Conservation (phyloP, 2,797 vertebrate genomes). For the Lophotriccus pileatus region DNA sequence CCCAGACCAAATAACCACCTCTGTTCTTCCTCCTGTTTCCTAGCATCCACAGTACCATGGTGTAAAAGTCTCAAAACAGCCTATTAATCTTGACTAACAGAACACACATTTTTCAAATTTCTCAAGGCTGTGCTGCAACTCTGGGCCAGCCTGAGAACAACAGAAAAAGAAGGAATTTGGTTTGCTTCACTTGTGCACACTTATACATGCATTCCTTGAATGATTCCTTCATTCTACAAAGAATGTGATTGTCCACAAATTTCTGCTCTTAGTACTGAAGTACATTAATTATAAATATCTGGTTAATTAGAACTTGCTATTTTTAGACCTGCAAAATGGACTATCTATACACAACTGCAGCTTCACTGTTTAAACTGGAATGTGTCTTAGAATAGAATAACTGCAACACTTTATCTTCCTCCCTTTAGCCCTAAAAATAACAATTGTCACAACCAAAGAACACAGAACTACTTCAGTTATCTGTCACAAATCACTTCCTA, state of each 20-base stretch:
- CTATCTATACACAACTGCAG: background rate
- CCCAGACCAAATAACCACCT: background rate
- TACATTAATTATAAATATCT: background rate
- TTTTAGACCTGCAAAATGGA: background rate
- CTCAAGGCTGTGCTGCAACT: background rate
- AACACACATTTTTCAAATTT: background rate
- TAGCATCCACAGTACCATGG: background rate
- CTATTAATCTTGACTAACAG: background rate
- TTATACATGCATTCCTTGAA: background rate
- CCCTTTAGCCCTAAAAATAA: constrained; percentile 10
- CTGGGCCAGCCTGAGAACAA: background rate
- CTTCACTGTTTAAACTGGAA: background rate
- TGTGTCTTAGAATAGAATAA: constrained; percentile 20
- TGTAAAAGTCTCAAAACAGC: background rate
- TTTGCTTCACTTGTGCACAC: background rate
- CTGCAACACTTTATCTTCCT: background rate
- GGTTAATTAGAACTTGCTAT: background rate
- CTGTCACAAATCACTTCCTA: constrained; percentile 36
- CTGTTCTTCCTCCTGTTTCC: background rate
- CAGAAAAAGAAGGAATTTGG: background rate
- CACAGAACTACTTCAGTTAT: background rate
- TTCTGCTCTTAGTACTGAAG: background rate
- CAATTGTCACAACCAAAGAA: constrained; percentile 21
- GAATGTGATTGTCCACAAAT: background rate
- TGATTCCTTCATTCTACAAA: background rate